A percentile compares a stretch with the other conserved stretches of the same genome.
These are phyloP conservation scores for Ptiloglossa arizonensis DNA, from an alignment of 1,140 invertebrate species.

Conservation along the genomic window DNA sequence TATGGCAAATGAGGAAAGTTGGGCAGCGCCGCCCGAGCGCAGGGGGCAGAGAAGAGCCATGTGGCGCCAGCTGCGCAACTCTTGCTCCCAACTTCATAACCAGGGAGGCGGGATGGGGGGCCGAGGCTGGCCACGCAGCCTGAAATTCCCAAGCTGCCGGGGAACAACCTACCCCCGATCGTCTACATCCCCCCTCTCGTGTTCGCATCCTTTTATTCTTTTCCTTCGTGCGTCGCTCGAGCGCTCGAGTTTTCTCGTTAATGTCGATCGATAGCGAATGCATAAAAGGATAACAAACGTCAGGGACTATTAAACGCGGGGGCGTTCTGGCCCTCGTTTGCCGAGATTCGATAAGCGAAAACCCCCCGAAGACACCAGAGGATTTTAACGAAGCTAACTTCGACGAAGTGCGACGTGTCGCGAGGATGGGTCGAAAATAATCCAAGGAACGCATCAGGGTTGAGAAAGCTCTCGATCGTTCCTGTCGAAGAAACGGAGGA, in stretches of 20 bases:
- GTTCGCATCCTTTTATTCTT: slow-evolving; percentile 34
- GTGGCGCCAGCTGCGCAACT: slow-evolving; percentile 72
- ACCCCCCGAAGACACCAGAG: too few species aligned
- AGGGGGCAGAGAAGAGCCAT: slow-evolving; percentile 61
- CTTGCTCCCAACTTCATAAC: slow-evolving; percentile 73
- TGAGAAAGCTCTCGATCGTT: too few species aligned
- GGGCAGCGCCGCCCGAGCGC: slow-evolving; percentile 35
- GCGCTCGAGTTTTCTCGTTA: slow-evolving; percentile 57
- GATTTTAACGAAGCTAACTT: too few species aligned
- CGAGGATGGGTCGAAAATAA: too few species aligned
- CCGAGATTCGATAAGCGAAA: neutral
- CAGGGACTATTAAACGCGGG: neutral
- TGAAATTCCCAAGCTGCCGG: slow-evolving; percentile 54
- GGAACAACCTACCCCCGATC: slow-evolving; percentile 8
- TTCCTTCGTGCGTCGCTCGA: neutral
- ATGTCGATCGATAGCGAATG: slow-evolving; percentile 48
- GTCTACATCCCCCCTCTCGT: too few species aligned
- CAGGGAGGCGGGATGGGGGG: slow-evolving; percentile 47
- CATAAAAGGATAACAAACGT: slow-evolving; percentile 49
- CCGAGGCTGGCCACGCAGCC: slow-evolving; percentile 50
- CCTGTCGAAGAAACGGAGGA: too few species aligned
- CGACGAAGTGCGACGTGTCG: too few species aligned
- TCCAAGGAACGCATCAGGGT: too few species aligned
- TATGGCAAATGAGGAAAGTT: slow-evolving; percentile 79
- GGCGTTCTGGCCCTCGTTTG: neutral